Evolutionary conservation across 2,113 vertebrate genomes (phyloP), one percentile per base, ranked within the genome.

Genomic region (Pelvicachromis taeniatus): DNA sequence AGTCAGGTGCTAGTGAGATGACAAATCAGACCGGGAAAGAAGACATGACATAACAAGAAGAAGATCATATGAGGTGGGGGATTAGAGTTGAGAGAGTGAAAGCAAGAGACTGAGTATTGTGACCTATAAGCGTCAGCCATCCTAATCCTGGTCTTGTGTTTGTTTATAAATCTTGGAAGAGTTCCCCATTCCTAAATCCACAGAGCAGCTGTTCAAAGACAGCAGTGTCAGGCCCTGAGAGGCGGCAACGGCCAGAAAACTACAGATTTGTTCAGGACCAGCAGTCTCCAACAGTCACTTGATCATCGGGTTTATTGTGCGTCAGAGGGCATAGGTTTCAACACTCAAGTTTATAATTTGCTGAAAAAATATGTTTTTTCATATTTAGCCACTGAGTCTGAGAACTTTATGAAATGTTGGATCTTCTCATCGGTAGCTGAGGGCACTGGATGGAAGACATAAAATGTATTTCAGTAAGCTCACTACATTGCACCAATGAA

Each of bases 111-210:
- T 33, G 82, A 85, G 54, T 31, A 79, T 84, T 65, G 54, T n/a
- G 68, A 83, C 40, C 59, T 78, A 77, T 89, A 63, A 61, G 52
- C 53, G 23, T 81, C 38, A 3, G 33, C 50, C 42, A 31, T 70
- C 42, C 81, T 85, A 85, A 93, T 79, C 87, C 82, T 10, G 79
- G 45, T 84, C 85, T 40, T 4, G 3, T 86, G 90, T 95, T 93
- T 90, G 63, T 90, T 94, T 78, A 53, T 87, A 52, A 77, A 73
- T 95, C 91, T 93, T 97, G 94, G 94, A 96, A 95, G 85, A 92
- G 87, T 84, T 95, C 91, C 85, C 31, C n/a, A 80, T 85, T 90
- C 90, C 90, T 93, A 92, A 95, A 93, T 55, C 88, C 89, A 95
- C 87, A 87, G 63, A 58, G 84, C 94, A 97, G 95, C 94, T 96